These are phyloP conservation scores for Bacillus rossius DNA, from an alignment of 1,140 invertebrate species.

Conservation along the genomic window DNA sequence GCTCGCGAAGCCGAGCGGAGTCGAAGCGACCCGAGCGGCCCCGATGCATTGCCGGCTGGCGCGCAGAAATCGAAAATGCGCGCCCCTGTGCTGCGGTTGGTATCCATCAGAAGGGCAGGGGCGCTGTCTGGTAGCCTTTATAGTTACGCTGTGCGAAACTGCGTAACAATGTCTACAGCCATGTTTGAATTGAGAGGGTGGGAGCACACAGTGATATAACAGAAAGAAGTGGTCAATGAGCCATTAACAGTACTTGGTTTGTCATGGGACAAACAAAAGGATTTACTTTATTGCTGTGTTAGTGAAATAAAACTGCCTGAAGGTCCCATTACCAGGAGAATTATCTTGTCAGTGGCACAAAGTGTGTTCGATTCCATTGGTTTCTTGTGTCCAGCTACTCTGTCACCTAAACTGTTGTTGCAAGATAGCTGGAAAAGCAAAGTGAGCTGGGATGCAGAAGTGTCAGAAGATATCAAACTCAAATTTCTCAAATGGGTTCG, in stretches of 20 bases:
- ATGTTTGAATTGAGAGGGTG: slow-evolving; percentile 31
- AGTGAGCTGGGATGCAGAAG: slow-evolving; percentile 24
- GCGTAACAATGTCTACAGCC: slow-evolving; percentile 22
- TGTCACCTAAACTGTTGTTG: slow-evolving; percentile 28
- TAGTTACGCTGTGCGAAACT: too few relatives aligned
- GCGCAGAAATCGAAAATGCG: too few relatives aligned
- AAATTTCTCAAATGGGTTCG: slow-evolving; percentile 23
- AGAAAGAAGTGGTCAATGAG: background rate
- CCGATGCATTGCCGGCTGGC: too few relatives aligned
- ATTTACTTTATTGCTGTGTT: slow-evolving; percentile 15
- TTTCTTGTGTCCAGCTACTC: slow-evolving; percentile 28
- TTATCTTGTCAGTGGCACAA: slow-evolving; percentile 25
- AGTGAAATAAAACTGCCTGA: background rate
- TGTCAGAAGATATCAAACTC: slow-evolving; percentile 7
- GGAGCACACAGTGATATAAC: slow-evolving; percentile 17
- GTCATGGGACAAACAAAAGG: slow-evolving; percentile 21
- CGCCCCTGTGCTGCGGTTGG: too few relatives aligned
- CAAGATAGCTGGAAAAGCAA: slow-evolving; percentile 27
- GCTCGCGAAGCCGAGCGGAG: too few relatives aligned
- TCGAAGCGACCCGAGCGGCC: too few relatives aligned
- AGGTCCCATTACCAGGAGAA: slow-evolving; percentile 17
- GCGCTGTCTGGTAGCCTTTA: too few relatives aligned
- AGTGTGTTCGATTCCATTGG: slow-evolving; percentile 35
- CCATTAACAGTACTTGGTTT: slow-evolving; percentile 23
- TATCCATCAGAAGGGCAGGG: too few relatives aligned